Conservation (phyloP, 2,797 vertebrate species). For the Labeo calbasu region DNA sequence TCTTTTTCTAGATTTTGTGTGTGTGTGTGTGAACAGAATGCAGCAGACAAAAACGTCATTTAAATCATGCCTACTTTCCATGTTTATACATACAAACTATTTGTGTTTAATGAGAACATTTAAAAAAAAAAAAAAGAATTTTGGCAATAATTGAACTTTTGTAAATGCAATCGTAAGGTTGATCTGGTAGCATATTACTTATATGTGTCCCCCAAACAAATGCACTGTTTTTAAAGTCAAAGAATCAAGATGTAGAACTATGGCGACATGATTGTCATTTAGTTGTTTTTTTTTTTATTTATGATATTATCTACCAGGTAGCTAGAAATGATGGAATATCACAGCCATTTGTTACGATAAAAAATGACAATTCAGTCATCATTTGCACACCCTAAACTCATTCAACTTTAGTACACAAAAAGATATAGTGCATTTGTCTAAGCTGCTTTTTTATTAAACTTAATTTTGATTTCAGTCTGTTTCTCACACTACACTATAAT, state of each 20-base stretch:
- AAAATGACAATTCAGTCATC: conserved; percentile 1
- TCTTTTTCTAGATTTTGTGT: conserved; percentile 7
- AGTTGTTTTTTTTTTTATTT: not conserved
- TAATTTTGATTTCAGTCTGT: not conserved
- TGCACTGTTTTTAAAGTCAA: not conserved
- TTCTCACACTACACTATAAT: not conserved
- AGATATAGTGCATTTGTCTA: not conserved
- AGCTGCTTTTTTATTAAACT: not conserved
- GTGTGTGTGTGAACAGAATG: not conserved
- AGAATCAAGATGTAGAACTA: not conserved
- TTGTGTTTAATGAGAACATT: not conserved
- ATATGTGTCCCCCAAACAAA: not conserved
- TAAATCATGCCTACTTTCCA: not conserved
- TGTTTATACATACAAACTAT: not conserved
- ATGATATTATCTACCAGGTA: not conserved
- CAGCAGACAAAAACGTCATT: not conserved
- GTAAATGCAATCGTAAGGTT: not conserved
- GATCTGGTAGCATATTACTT: not conserved
- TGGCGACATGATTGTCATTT: not conserved
- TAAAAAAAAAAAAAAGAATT: not conserved
- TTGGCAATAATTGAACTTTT: not conserved
- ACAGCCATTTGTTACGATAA: not conserved
- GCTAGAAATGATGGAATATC: not conserved
- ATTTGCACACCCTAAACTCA: not conserved
- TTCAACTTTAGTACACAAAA: not conserved